Evolutionary conservation across 1,140 invertebrate genomes (phyloP), one percentile per base, ranked within the genome.

Genomic region (Pseudomyrmex concolor): DNA sequence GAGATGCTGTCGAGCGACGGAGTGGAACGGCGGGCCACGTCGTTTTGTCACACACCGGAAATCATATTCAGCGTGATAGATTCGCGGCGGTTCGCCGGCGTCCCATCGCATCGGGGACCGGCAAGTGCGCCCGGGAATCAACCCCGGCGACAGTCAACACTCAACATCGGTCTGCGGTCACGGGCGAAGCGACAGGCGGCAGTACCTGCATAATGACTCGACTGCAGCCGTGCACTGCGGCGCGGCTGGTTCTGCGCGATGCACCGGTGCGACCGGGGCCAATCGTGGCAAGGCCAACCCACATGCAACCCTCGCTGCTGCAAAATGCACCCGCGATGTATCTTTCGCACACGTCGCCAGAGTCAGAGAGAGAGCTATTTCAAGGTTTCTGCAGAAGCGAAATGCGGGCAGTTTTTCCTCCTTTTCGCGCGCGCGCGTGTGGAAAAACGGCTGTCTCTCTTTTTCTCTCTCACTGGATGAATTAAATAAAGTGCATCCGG

Each of bases 141-240:
- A 80, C 76, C 70, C 60, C 71, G 67, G 50, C 81, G 88, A 83
- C 80, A 84, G 87, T 81, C 84, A 66, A 87, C 84, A 81, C 87
- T 84, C 86, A 71, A 84, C 86, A 83, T 89, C 80, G 86, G 83
- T 88, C 86, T 85, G 88, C 84, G 88, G 89, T 90, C 87, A 84
- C 72, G 81, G 60, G 59, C 43, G 77, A 83, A 91, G 86, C 89
- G 89, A 91, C 90, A 91, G 78, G 70, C 85, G 83, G 87, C 86
- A 86, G 90, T 91, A 91, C 89, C 91, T 91, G 91, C 91, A 91
- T 91, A 91, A 91, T 91, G 89, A 90, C 89, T 90, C 86, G 88
- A 90, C 90, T 91, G 89, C 91, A 88, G 89, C 86, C 90, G 85
- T 89, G 84, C 87, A 84, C 83, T 90, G 90, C 90, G 90, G 71